Evolutionary conservation across 2,113 vertebrate species (phyloP), one percentile per base, ranked within the genome.

Genomic region (Nyctereutes procyonoides): DNA sequence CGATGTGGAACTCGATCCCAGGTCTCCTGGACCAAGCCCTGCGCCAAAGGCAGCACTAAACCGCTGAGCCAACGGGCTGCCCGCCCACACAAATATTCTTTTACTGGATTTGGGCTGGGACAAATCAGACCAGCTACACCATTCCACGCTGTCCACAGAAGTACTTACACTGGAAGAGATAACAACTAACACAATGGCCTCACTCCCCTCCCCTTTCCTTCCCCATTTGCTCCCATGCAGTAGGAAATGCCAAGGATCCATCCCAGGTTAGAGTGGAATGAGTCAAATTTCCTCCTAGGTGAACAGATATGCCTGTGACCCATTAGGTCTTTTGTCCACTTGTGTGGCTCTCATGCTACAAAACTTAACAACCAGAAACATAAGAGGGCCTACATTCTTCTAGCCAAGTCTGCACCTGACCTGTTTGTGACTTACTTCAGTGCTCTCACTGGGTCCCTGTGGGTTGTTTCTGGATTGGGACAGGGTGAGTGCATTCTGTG

Each of bases 351-450:
- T 74, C 16, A 20, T 55, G 6, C 48, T 84, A 30, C 73, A 84
- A 91, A 85, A 28, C 88, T 85, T 67, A 73, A 67, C 26, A 96
- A 60, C 1, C 38, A 67, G 84, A 94, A 76, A 85, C 84, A 80
- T 48, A 26, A 43, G 51, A 88, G 71, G 35, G 48, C 22, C 43
- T 85, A 80, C 38, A 89, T 60, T 74, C 28, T 79, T n/a, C 43
- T 79, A 90, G 62, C 53, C 3, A 1, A 83, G 16, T 76, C 56
- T 88, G 13, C 60, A 32, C 26, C 51, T 94, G n/a, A 63, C 22
- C 48, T 85, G 9, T 11, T 92, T 62, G 88, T 82, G 60, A 94
- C 84, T 90, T 95, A 73, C 58, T 84, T 91, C 20, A 63, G 56
- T 67, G 26, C 24, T 91, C 32, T 92, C 56, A 81, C 88, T 89